Conservation (phyloP, 2,113 vertebrate species). For the Etia nguti region DNA sequence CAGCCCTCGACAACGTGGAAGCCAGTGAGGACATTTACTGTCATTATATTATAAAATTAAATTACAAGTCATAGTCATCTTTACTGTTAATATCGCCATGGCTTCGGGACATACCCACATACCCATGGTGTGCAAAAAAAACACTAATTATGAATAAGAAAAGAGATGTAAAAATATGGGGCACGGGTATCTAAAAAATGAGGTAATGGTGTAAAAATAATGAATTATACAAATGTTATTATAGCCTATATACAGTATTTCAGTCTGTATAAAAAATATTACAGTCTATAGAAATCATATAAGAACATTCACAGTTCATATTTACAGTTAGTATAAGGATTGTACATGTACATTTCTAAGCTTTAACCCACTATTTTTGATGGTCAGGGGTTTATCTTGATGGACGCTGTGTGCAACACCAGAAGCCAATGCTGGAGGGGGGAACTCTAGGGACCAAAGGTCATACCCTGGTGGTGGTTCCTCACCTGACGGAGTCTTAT, state of each 20-base stretch:
- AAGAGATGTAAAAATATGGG: neutral
- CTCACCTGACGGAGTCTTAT: slow-evolving; percentile 73
- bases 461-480: slow-evolving; percentile 74
- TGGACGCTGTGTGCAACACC: slow-evolving; percentile 68
- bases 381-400: slow-evolving; percentile 79
- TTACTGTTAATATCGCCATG: neutral
- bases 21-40: slow-evolving; percentile 73
- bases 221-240: neutral
- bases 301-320: neutral
- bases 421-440: slow-evolving; percentile 79
- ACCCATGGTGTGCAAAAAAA: neutral
- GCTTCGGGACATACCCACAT: neutral
- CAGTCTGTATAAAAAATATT: neutral
- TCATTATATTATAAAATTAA: neutral
- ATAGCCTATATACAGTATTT: neutral
- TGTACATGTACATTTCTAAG: neutral
- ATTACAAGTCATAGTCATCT: neutral
- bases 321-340: neutral
- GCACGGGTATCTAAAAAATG: neutral
- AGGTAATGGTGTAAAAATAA: neutral
- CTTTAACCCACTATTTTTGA: neutral
- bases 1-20: slow-evolving; percentile 82
- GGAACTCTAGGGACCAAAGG: slow-evolving; percentile 79
- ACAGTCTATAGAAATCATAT: neutral
- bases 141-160: neutral